These are phyloP conservation scores for Ophioninae sp. DNA, from an alignment of 2,888 invertebrate genomes.

Conservation along the genomic window DNA sequence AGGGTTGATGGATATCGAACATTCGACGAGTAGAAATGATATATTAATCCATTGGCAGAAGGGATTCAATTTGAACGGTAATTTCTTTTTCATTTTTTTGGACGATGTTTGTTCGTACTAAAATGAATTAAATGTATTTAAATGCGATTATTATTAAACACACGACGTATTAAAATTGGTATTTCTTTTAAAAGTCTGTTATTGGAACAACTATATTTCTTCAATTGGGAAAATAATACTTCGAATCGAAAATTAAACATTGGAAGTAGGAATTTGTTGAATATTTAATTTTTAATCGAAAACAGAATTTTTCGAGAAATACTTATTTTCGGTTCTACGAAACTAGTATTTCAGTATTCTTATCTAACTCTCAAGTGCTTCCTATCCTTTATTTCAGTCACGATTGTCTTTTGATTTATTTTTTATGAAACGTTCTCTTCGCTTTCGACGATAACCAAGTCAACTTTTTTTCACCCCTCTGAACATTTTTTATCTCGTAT, in stretches of 20 bases:
- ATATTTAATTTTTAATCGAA: not conserved
- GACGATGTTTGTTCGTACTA: not conserved
- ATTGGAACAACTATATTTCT: not conserved
- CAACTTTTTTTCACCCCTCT: not conserved
- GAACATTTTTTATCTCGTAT: slow-evolving; percentile 4
- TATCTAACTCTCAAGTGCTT: not conserved
- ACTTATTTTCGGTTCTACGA: not conserved
- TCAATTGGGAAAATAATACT: not conserved
- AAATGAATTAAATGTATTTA: not conserved
- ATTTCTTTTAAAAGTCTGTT: no score
- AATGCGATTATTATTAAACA: no score
- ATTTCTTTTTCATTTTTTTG: not conserved
- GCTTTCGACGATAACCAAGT: not conserved
- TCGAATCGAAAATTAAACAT: not conserved
- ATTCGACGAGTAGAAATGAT: not conserved
- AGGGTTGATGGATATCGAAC: not conserved
- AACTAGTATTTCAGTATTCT: not conserved
- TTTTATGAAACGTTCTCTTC: not conserved
- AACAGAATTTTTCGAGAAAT: not conserved
- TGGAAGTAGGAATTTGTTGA: not conserved
- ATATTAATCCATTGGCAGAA: not conserved
- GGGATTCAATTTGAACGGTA: not conserved
- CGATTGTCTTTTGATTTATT: not conserved
- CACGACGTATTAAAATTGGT: no score
- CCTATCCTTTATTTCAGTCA: not conserved